These are phyloP conservation scores for Percopsis omiscomaycus DNA, from an alignment of 2,797 vertebrate genomes.

Conservation along the genomic window DNA sequence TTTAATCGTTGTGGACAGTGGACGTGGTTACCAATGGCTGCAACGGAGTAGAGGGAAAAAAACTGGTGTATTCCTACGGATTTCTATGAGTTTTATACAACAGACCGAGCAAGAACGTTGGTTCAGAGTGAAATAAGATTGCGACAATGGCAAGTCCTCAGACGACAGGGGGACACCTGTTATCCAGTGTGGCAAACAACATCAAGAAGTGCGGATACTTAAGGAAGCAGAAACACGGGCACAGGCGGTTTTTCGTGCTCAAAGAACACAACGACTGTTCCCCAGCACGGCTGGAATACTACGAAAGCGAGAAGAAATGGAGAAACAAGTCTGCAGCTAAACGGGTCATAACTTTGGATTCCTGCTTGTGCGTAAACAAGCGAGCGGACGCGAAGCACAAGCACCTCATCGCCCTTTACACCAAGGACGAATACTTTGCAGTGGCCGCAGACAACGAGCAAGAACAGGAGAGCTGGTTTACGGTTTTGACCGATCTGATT, in stretches of 20 bases:
- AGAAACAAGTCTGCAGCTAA: slow-evolving; percentile 91
- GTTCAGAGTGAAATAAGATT: slow-evolving; percentile 36
- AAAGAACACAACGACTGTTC: slow-evolving; percentile 79
- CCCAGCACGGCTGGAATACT: slow-evolving; percentile 91
- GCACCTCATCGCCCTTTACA: slow-evolving; percentile 97
- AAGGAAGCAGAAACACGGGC: slow-evolving; percentile 94
- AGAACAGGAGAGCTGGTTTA: slow-evolving; percentile 94
- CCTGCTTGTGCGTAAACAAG: slow-evolving; percentile 95
- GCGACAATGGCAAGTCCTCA: slow-evolving; percentile 88
- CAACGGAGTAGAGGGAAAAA: slow-evolving; percentile 44
- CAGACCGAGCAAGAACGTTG: slow-evolving; percentile 25
- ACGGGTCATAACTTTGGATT: slow-evolving; percentile 89
- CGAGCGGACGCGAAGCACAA: slow-evolving; percentile 97
- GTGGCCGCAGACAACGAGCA: slow-evolving; percentile 94
- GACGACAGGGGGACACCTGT: slow-evolving; percentile 75
- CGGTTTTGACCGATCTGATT: slow-evolving; percentile 86
- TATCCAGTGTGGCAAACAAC: slow-evolving; percentile 66
- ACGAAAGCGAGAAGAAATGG: slow-evolving; percentile 99
- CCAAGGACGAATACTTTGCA: slow-evolving; percentile 96
- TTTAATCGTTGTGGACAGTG: slow-evolving; percentile 67
- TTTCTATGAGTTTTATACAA: not conserved
- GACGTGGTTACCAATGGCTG: slow-evolving; percentile 45
- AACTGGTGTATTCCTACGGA: slow-evolving; percentile 12
- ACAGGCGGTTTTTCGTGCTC: slow-evolving; percentile 95
- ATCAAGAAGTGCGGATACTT: slow-evolving; percentile 95